Percentiles rank a stretch among this genome's conserved stretches.
phyloP scores from a whole-genome alignment of 2,888 invertebrate genomes.

The Mythimna ferrago region DNA sequence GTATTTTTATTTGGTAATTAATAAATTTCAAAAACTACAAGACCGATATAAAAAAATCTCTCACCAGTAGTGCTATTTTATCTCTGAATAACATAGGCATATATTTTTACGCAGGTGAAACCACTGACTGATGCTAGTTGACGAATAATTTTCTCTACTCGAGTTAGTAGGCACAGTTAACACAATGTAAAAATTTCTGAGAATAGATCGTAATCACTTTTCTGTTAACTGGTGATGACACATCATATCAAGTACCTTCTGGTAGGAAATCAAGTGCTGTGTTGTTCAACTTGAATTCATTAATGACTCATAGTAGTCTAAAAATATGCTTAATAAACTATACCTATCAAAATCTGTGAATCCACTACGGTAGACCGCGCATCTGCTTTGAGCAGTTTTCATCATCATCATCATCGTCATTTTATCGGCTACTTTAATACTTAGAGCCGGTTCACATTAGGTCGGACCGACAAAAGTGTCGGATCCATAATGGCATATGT shows the following conservation, averaged over 20 bases:
- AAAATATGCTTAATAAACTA: not conserved
- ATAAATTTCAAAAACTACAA: too few relatives aligned
- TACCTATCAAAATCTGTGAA: not conserved
- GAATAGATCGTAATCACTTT: conserved; percentile 10
- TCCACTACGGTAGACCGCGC: not conserved
- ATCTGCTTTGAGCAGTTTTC: not conserved
- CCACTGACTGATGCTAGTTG: not conserved
- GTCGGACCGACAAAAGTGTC: too few relatives aligned
- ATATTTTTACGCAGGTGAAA: too few relatives aligned
- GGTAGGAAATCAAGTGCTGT: not conserved
- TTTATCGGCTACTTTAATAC: not conserved
- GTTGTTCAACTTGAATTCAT: not conserved
- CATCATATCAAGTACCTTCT: not conserved
- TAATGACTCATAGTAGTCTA: not conserved
- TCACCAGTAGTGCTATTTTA: too few relatives aligned
- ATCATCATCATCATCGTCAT: not conserved
- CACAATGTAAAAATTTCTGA: conserved; percentile 21
- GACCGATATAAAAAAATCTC: too few relatives aligned
- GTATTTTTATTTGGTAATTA: too few relatives aligned
- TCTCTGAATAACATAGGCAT: too few relatives aligned
- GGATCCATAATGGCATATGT: too few relatives aligned
- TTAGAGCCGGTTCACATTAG: too few relatives aligned
- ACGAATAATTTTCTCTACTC: not conserved
- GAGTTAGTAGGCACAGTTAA: not conserved
- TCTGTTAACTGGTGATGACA: conserved; percentile 20